Conservation (phyloP, 2,888 invertebrate species). For the Nemoura dubitans region DNA sequence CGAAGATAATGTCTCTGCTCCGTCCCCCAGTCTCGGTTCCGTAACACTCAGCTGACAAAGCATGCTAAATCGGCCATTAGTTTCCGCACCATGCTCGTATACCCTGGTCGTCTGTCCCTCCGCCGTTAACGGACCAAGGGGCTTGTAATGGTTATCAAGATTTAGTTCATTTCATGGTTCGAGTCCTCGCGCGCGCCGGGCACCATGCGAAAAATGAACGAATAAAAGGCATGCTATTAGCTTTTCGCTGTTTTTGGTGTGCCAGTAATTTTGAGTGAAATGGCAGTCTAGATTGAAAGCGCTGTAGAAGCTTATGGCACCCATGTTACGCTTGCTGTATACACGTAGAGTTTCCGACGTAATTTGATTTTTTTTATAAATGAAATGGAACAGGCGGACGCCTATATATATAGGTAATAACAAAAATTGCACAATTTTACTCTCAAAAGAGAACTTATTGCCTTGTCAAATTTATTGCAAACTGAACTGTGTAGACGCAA, state of each 20-base stretch:
- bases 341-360: not conserved
- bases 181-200: not conserved
- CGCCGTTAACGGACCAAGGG: not conserved
- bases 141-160: not conserved
- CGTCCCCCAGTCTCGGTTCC: not conserved
- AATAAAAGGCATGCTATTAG: not conserved
- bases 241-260: not conserved
- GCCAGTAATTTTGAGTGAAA: not conserved
- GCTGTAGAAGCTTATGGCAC: not conserved
- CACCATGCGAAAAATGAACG: not conserved
- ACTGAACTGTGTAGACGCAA: no score
- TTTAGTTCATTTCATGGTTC: not conserved
- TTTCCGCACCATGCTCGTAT: not conserved
- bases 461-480: slow-evolving; percentile 12
- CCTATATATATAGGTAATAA: not conserved
- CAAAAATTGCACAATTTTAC: slow-evolving; percentile 5
- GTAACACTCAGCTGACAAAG: slow-evolving; percentile 7
- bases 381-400: not conserved
- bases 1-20: not conserved
- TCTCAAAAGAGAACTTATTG: not conserved
- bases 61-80: not conserved
- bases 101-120: not conserved
- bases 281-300: not conserved
- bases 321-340: not conserved
- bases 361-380: not conserved